Conservation (phyloP, 2,888 invertebrate genomes). For the Lasioglossum zephyrum region DNA sequence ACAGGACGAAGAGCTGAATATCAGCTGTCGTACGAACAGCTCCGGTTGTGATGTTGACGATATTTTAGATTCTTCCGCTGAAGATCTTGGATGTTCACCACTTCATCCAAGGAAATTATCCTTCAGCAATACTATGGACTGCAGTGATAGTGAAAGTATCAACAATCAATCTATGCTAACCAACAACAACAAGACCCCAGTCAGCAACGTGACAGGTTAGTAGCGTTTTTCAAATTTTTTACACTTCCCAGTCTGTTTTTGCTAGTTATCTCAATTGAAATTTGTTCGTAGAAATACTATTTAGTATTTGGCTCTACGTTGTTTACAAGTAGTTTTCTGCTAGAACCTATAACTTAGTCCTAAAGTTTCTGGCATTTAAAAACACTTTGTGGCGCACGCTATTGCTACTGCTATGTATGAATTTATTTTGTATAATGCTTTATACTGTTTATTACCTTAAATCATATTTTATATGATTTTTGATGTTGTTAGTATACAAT, state of each 20-base stretch:
- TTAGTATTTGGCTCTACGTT: not conserved
- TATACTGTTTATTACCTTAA: not conserved
- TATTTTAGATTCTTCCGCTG: constrained; percentile 87
- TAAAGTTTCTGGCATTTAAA: not conserved
- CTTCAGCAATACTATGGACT: constrained; percentile 86
- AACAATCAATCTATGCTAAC: constrained; percentile 54
- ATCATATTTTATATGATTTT: not conserved
- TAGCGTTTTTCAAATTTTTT: constrained; percentile 13
- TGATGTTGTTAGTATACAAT: not conserved
- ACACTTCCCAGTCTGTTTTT: not conserved
- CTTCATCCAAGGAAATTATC: constrained; percentile 87
- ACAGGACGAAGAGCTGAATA: constrained; percentile 86
- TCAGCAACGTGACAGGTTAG: constrained; percentile 78
- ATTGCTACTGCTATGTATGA: not conserved
- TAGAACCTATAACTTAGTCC: not conserved
- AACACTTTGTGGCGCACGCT: not conserved
- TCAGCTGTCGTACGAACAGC: constrained; percentile 84
- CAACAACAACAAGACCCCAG: constrained; percentile 72
- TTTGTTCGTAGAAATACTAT: not conserved
- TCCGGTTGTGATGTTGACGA: constrained; percentile 88
- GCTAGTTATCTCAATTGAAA: not conserved
- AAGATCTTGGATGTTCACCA: constrained; percentile 86
- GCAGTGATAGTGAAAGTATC: constrained; percentile 77
- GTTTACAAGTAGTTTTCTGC: not conserved
- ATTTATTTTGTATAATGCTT: not conserved